Evolutionary conservation across 2,797 vertebrate species (phyloP).

Genomic region (Balearica regulorum): DNA sequence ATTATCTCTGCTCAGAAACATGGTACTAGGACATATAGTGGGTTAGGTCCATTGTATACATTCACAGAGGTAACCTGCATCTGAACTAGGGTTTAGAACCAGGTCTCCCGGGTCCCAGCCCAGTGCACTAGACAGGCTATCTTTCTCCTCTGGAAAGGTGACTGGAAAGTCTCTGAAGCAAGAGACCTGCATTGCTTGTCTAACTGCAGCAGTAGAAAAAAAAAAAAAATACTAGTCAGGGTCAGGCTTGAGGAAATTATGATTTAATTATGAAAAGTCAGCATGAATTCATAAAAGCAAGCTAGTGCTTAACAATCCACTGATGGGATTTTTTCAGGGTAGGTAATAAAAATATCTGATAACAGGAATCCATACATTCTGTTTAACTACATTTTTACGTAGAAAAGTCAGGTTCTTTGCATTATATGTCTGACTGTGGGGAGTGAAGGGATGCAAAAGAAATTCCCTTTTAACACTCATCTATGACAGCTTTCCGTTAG

Average conservation of each 20-base stretch:
- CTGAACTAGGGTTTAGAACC: not conserved
- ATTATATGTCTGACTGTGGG: not conserved
- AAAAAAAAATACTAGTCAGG: not conserved
- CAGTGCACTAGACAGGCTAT: not conserved
- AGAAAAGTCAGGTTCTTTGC: constrained; percentile 3
- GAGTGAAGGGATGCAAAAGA: not conserved
- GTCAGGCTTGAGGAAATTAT: constrained; percentile 34
- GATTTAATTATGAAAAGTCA: constrained; percentile 56
- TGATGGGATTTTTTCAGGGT: constrained; percentile 16
- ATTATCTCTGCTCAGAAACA: not conserved
- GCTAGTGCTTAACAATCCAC: not conserved
- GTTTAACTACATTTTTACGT: constrained; percentile 23
- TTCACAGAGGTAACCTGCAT: not conserved
- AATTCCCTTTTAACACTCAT: constrained; percentile 15
- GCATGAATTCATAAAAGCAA: constrained; percentile 32
- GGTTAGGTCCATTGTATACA: not conserved
- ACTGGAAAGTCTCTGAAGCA: not conserved
- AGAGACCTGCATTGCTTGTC: not conserved
- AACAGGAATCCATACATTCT: constrained; percentile 6
- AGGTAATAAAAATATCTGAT: constrained; percentile 30
- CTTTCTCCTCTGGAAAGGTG: not conserved
- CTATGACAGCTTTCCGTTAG: constrained; percentile 1
- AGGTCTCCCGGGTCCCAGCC: not conserved
- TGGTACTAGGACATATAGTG: not conserved
- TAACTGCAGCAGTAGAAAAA: constrained; percentile 8